Evolutionary conservation across 2,888 invertebrate genomes (phyloP).

Genomic region (Synanthedon vespiformis): DNA sequence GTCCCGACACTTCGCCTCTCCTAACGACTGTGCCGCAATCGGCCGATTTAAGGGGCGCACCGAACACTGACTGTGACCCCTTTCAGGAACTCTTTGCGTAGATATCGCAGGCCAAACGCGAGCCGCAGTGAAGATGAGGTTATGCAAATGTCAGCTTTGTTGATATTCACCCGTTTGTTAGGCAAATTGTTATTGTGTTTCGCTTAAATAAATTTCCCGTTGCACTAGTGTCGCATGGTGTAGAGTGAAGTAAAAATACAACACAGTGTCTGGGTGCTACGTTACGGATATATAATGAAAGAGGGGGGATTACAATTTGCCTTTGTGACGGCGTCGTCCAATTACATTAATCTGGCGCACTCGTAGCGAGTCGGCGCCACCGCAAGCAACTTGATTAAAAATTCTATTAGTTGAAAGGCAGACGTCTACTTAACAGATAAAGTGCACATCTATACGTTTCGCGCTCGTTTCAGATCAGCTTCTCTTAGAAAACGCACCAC

Average conservation of each 20-base stretch:
- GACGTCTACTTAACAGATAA: slow-evolving; percentile 62
- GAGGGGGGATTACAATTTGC: slow-evolving; percentile 67
- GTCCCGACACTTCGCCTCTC: slow-evolving; percentile 66
- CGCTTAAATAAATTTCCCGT: slow-evolving; percentile 24
- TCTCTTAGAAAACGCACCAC: background rate
- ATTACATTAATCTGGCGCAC: slow-evolving; percentile 67
- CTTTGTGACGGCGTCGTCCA: slow-evolving; percentile 66
- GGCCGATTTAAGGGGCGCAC: slow-evolving; percentile 17
- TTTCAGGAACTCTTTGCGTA: slow-evolving; percentile 28
- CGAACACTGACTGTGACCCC: slow-evolving; percentile 34
- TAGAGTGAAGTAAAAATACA: slow-evolving; percentile 38
- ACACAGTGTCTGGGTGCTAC: slow-evolving; percentile 46
- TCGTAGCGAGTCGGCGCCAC: slow-evolving; percentile 43
- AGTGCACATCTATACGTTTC: slow-evolving; percentile 27
- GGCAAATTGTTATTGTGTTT: slow-evolving; percentile 25
- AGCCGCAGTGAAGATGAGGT: slow-evolving; percentile 41
- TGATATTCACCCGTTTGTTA: slow-evolving; percentile 40
- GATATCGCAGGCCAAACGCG: slow-evolving; percentile 40
- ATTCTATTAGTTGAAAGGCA: slow-evolving; percentile 69
- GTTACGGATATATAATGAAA: slow-evolving; percentile 56
- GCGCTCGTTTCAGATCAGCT: slow-evolving; percentile 24
- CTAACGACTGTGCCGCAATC: slow-evolving; percentile 55
- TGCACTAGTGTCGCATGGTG: slow-evolving; percentile 16
- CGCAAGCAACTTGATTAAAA: slow-evolving; percentile 67
- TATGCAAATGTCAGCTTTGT: slow-evolving; percentile 46